phyloP scores from a whole-genome alignment of 2,888 invertebrate genomes.

The Napeogenes inachia region DNA sequence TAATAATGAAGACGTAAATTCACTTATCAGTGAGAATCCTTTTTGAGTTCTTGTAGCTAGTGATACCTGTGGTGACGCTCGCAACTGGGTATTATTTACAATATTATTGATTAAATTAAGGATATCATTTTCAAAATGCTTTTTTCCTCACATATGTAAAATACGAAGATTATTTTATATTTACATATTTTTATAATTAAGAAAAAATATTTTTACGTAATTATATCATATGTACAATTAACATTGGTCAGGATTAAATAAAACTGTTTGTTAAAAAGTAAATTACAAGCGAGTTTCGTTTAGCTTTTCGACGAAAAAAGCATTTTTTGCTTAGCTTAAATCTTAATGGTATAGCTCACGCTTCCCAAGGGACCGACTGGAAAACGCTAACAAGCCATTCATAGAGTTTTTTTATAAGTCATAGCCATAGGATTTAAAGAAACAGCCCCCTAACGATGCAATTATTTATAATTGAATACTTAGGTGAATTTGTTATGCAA shows the following conservation, averaged over 20 bases:
- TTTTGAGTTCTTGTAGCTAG: slow-evolving; percentile 47
- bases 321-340: background rate
- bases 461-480: slow-evolving; percentile 60
- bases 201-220: too few species aligned
- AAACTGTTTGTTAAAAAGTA: background rate
- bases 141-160: too few species aligned
- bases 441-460: slow-evolving; percentile 56
- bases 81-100: slow-evolving; percentile 41
- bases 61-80: slow-evolving; percentile 60
- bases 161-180: too few species aligned
- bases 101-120: slow-evolving; percentile 16
- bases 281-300: slow-evolving; percentile 14
- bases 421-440: slow-evolving; percentile 53
- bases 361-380: slow-evolving; percentile 42
- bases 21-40: slow-evolving; percentile 49
- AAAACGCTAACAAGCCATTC: slow-evolving; percentile 69
- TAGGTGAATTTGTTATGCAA: slow-evolving; percentile 42
- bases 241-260: too few species aligned
- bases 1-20: slow-evolving; percentile 50
- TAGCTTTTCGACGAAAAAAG: background rate
- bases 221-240: too few species aligned
- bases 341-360: slow-evolving; percentile 20
- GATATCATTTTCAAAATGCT: too few species aligned
- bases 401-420: slow-evolving; percentile 58
- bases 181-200: too few species aligned